Evolutionary conservation across 1,140 invertebrate genomes (phyloP), one percentile per base, ranked within the genome.

Genomic region (Lordiphosa mommai): DNA sequence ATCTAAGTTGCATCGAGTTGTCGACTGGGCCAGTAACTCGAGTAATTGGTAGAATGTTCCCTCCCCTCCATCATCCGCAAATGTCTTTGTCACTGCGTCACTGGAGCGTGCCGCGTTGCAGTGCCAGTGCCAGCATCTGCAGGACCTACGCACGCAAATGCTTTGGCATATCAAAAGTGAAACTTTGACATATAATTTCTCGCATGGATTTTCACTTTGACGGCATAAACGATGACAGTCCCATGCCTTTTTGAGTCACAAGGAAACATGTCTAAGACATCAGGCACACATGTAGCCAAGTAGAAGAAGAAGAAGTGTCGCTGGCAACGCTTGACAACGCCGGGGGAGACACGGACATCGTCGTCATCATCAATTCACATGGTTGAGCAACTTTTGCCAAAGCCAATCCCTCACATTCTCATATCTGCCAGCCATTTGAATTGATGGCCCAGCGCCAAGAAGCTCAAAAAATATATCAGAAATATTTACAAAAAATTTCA

Each of bases 101-200:
- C 59, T 79, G 60, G 52, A 80, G 73, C 74, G 69, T 79, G 60
- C 48, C 49, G 49, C 47, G 33, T 47, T 65, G 59, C 59, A 70
- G 41, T 51, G 32, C 10, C 48, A 41, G 50, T 4, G 43, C 48
- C 47, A 56, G 51, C 37, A 37, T 20, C 51, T 5, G 27, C 12
- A 30, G 36, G 16, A 17, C 16, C 16, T 17, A 17, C 16, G 16
- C 29, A 48, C 43, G 46, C 61, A 64, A 70, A 73, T 82, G 71
- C 58, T 82, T 72, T 79, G 64, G 61, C 76, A 82, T 82, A 72
- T 82, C 76, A 82, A 82, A 82, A 82, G 76, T 82, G 76, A 82
- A 82, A 80, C 74, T 82, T 82, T 82, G 76, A 82, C 76, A 82
- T 76, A 82, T 82, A 80, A 80, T 80, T 80, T 80, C 71, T 82